These are phyloP conservation scores for Cryptocephalus primarius DNA, from an alignment of 2,888 invertebrate genomes.

Conservation along the genomic window DNA sequence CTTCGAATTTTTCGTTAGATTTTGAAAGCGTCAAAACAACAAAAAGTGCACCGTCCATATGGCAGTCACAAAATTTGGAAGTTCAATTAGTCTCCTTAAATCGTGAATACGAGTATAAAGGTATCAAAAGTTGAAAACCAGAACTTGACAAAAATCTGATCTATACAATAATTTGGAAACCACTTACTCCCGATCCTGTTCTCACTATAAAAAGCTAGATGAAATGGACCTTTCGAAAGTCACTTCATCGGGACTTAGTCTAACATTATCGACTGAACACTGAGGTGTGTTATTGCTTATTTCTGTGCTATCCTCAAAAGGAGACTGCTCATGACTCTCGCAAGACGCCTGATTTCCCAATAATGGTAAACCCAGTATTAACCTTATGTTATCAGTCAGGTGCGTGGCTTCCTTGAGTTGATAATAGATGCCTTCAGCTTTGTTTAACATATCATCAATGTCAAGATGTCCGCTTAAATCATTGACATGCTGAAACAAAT, in stretches of 20 bases:
- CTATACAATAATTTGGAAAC: neutral
- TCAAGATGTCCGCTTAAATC: constrained; percentile 83
- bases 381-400: constrained; percentile 59
- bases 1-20: too few relatives aligned
- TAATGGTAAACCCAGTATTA: constrained; percentile 54
- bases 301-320: constrained; percentile 18
- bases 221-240: constrained; percentile 48
- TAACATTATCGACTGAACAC: constrained; percentile 21
- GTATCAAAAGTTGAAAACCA: too few relatives aligned
- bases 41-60: too few relatives aligned
- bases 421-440: constrained; percentile 86
- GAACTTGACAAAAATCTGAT: too few relatives aligned
- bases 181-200: neutral
- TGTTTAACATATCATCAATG: constrained; percentile 66
- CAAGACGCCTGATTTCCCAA: constrained; percentile 9
- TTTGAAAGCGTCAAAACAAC: too few relatives aligned
- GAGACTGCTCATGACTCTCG: constrained; percentile 20
- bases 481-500: constrained; percentile 75
- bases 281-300: constrained; percentile 22
- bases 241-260: constrained; percentile 41
- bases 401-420: constrained; percentile 67
- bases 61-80: too few relatives aligned
- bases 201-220: constrained; percentile 41
- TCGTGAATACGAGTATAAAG: too few relatives aligned
- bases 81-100: too few relatives aligned